These are phyloP conservation scores for Lasiurus cinereus DNA, from an alignment of 2,113 vertebrate species.

Conservation along the genomic window DNA sequence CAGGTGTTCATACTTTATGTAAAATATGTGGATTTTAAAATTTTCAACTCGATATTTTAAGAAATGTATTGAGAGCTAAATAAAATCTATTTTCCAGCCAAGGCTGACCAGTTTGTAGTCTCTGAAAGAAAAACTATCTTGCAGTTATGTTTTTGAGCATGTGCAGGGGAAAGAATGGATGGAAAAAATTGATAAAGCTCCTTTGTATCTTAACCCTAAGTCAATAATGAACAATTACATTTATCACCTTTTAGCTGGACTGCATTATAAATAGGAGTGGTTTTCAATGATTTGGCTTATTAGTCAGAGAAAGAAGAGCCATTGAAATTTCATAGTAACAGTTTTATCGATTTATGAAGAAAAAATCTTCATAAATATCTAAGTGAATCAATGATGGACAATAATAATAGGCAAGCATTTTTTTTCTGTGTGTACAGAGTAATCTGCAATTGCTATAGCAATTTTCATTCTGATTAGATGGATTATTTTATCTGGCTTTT, in stretches of 20 bases:
- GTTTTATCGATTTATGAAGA: conserved; percentile 66
- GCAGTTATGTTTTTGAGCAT: background rate
- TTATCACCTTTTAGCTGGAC: background rate
- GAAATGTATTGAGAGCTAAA: background rate
- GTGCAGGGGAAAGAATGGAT: conserved; percentile 15
- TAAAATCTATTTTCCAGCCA: background rate
- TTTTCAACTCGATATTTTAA: conserved; percentile 18
- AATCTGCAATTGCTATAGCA: conserved; percentile 28
- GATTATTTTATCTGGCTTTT: conserved; percentile 71
- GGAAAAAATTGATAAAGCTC: conserved; percentile 44
- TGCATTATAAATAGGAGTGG: conserved; percentile 47
- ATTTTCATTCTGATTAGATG: conserved; percentile 72
- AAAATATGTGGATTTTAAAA: conserved; percentile 19
- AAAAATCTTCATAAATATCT: conserved; percentile 65
- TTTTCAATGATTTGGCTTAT: conserved; percentile 49
- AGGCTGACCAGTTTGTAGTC: background rate
- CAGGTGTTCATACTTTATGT: background rate
- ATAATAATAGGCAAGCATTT: conserved; percentile 65
- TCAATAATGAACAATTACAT: conserved; percentile 56
- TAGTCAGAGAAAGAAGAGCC: conserved; percentile 58
- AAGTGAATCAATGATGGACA: conserved; percentile 48
- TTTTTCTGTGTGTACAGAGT: conserved; percentile 44
- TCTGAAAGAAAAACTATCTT: conserved; percentile 17
- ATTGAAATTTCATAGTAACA: conserved; percentile 65
- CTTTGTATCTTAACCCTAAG: conserved; percentile 61